These are phyloP conservation scores for Indicator indicator DNA, from an alignment of 2,113 vertebrate genomes.

Conservation along the genomic window DNA sequence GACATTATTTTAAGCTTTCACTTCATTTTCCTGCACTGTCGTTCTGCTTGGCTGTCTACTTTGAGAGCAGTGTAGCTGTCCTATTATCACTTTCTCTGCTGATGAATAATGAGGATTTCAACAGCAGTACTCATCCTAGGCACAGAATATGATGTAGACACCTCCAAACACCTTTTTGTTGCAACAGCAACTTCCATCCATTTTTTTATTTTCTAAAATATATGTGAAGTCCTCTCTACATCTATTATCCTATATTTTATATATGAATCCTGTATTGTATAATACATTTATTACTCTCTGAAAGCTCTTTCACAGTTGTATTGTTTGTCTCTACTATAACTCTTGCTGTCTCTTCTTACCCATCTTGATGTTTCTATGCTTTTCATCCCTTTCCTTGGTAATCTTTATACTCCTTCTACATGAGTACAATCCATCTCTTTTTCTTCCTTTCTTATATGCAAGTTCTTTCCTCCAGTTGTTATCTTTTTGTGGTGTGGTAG, in stretches of 20 bases:
- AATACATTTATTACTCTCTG: neutral
- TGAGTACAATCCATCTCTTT: neutral
- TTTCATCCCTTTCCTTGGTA: neutral
- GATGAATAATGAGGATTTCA: neutral
- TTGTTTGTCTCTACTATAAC: neutral
- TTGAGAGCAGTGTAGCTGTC: neutral
- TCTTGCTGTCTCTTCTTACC: neutral
- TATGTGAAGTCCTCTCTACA: neutral
- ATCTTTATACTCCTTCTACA: neutral
- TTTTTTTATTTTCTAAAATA: neutral
- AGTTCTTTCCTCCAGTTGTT: constrained; percentile 33
- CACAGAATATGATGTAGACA: neutral
- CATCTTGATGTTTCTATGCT: constrained; percentile 29
- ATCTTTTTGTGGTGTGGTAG: neutral
- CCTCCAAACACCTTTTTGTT: neutral
- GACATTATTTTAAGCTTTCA: neutral
- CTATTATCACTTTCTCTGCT: neutral
- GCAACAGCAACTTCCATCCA: neutral
- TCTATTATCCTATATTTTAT: neutral
- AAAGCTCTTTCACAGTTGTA: neutral
- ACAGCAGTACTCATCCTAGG: neutral
- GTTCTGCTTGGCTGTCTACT: neutral
- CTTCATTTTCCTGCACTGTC: neutral
- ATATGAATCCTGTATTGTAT: neutral
- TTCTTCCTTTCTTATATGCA: constrained; percentile 12